Evolutionary conservation across 2,113 vertebrate species (phyloP), one percentile per base, ranked within the genome.

Genomic region (Rhineura floridana): DNA sequence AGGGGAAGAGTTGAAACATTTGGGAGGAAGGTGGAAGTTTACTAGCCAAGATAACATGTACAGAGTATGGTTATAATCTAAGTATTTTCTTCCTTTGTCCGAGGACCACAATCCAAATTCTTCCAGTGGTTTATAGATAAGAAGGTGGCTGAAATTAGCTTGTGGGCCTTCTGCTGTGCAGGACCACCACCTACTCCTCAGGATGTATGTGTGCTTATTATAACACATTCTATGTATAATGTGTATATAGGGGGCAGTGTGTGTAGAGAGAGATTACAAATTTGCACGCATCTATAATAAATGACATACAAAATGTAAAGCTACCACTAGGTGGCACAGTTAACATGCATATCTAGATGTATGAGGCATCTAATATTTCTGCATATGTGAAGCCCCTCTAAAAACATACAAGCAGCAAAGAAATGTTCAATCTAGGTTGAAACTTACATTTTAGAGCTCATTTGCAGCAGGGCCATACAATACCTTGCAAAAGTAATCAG

Each of bases 251-350:
- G n/a, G n/a, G n/a, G n/a, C n/a, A n/a, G n/a, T n/a, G n/a, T n/a
- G n/a, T n/a, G n/a, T n/a, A n/a, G n/a, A n/a, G n/a, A n/a, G n/a
- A n/a, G n/a, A n/a, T n/a, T n/a, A n/a, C n/a, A n/a, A n/a, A n/a
- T n/a, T n/a, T n/a, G n/a, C n/a, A n/a, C n/a, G n/a, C n/a, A n/a
- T n/a, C n/a, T n/a, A n/a, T n/a, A n/a, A n/a, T 59, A n/a, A 55
- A 78, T 75, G 17, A 42, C 39, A 21, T 62, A 46, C 36, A 85
- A 85, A 75, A 75, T 75, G 36, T 25, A 59, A 69, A 50, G 8
- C 42, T 52, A 52, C 85, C 85, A 87, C 76, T 30, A 87, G 85
- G 4, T 87, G 85, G 85, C 46, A 86, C 50, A 87, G 55, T 67
- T 55, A 59, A 19, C 28, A 73, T 46, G 17, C n/a, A 81, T 10